Conservation (phyloP, 2,888 invertebrate genomes). For the Agapostemon virescens region DNA sequence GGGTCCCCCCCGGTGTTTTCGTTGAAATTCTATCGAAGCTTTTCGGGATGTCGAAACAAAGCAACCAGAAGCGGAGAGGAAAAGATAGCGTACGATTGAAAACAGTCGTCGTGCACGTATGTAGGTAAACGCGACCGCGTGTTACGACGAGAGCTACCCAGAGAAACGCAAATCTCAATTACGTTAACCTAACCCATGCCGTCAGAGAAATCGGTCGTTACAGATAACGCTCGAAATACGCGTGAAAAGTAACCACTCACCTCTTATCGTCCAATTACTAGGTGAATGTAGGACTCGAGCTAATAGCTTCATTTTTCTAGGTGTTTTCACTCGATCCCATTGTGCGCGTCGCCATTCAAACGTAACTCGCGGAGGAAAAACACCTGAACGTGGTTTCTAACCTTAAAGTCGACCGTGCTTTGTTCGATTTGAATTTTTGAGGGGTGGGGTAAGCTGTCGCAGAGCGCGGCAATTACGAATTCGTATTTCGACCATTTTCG, state of each 20-base stretch:
- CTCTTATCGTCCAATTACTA: conserved; percentile 19
- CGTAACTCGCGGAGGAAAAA: background rate
- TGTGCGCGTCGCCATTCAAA: background rate
- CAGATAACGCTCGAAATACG: conserved; percentile 8
- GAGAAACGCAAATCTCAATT: conserved; percentile 19
- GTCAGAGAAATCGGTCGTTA: conserved; percentile 17
- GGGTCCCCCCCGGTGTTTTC: background rate
- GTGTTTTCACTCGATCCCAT: background rate
- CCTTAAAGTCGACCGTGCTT: conserved; percentile 1
- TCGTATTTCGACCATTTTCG: background rate
- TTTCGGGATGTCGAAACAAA: background rate
- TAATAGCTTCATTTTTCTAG: conserved; percentile 16
- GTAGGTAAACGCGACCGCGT: conserved; percentile 15
- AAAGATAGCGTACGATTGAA: background rate
- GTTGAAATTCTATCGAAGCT: background rate
- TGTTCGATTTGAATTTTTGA: background rate
- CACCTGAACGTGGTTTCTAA: background rate
- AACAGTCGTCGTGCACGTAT: background rate
- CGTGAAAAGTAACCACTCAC: conserved; percentile 6
- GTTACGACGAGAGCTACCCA: conserved; percentile 35
- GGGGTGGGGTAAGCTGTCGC: background rate
- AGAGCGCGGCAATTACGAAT: background rate
- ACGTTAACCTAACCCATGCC: background rate
- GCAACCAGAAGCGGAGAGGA: background rate
- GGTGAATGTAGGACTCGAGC: background rate